These are phyloP conservation scores for Drosophila melanosoma DNA, from an alignment of 2,888 invertebrate species.

Conservation along the genomic window DNA sequence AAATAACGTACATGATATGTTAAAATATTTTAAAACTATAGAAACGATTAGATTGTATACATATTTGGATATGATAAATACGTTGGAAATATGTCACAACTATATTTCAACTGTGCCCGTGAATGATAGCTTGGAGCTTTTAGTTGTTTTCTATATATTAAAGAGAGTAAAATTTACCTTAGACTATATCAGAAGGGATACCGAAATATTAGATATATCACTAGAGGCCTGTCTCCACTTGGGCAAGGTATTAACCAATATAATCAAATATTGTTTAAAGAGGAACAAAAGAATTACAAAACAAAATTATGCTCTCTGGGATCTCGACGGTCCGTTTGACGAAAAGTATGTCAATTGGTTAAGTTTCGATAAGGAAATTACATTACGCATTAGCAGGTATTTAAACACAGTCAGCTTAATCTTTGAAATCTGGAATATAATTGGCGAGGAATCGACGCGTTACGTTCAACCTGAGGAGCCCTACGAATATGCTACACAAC, in stretches of 20 bases:
- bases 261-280: slow-evolving; percentile 1
- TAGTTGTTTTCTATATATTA: slow-evolving; percentile 5
- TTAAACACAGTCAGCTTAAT: neutral
- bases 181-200: slow-evolving; percentile 11
- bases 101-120: neutral
- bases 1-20: neutral
- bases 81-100: slow-evolving; percentile 14
- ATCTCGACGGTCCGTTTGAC: neutral
- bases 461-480: slow-evolving; percentile 23
- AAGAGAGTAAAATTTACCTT: slow-evolving; percentile 6
- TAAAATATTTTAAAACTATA: neutral
- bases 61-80: slow-evolving; percentile 25
- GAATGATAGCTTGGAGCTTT: neutral
- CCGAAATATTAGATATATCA: slow-evolving; percentile 35
- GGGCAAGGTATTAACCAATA: slow-evolving; percentile 18
- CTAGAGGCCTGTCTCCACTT: neutral
- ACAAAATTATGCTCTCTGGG: slow-evolving; percentile 1
- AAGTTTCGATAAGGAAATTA: slow-evolving; percentile 18
- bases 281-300: neutral
- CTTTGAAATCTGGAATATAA: neutral
- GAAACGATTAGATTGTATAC: neutral
- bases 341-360: slow-evolving; percentile 30
- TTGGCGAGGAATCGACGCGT: slow-evolving; percentile 14
- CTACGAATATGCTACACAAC: neutral
- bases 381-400: neutral